Percentiles rank a stretch among this genome's conserved stretches.
Conservation (phyloP, 2,888 invertebrate genomes). For the Eugnorisma glareosa region DNA sequence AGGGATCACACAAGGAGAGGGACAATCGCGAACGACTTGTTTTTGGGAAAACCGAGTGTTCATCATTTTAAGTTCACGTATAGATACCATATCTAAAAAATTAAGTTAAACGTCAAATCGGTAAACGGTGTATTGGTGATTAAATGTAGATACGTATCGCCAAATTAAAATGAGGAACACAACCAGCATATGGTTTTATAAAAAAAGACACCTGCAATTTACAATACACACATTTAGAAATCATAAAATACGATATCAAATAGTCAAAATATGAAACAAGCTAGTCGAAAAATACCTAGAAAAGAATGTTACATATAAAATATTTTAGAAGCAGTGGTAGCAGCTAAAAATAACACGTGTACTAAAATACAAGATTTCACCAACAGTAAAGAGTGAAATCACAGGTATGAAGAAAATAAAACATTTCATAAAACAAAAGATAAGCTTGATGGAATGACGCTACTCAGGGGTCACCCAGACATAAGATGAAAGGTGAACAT, state of each 20-base stretch:
- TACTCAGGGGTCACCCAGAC: slow-evolving; percentile 76
- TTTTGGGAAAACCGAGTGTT: slow-evolving; percentile 60
- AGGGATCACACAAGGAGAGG: slow-evolving; percentile 74
- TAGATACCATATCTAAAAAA: background rate
- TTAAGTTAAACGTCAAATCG: background rate
- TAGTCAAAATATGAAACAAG: slow-evolving; percentile 58
- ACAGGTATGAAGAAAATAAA: slow-evolving; percentile 61
- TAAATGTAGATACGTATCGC: background rate
- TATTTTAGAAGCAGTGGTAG: slow-evolving; percentile 69
- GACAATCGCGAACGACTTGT: slow-evolving; percentile 63
- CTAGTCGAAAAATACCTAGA: slow-evolving; percentile 62
- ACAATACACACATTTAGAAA: slow-evolving; percentile 62
- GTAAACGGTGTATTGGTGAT: background rate
- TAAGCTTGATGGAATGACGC: slow-evolving; percentile 71
- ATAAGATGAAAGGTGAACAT: slow-evolving; percentile 73
- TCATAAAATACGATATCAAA: slow-evolving; percentile 53
- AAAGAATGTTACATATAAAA: slow-evolving; percentile 51
- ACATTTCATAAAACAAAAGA: slow-evolving; percentile 54
- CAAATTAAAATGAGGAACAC: slow-evolving; percentile 41
- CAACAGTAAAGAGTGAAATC: slow-evolving; percentile 55
- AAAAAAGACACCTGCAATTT: slow-evolving; percentile 64
- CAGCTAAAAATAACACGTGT: slow-evolving; percentile 65
- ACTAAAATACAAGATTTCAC: slow-evolving; percentile 57
- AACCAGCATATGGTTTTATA: slow-evolving; percentile 26
- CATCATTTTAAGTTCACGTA: slow-evolving; percentile 49